A percentile compares a stretch with the other conserved stretches of the same genome.
phyloP scores from a whole-genome alignment of 2,797 vertebrate genomes.

The Lepus townsendii region DNA sequence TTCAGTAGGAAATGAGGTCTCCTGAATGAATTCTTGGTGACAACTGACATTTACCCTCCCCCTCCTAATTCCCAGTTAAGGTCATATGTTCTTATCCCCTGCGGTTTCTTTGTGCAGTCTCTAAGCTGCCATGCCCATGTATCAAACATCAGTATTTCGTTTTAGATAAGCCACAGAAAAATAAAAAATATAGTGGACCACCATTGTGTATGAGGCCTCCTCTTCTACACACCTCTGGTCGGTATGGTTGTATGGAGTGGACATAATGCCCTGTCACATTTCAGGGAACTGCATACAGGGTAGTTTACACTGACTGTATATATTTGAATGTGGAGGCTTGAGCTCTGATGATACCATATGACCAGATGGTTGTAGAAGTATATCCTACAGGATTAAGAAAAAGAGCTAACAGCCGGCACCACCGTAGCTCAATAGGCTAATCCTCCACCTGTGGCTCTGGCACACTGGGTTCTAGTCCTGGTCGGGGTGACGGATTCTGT shows the following conservation, averaged over 20 bases:
- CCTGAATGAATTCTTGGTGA: neutral
- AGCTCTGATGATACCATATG: neutral
- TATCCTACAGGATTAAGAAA: neutral
- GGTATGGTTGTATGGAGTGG: neutral
- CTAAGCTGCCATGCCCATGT: neutral
- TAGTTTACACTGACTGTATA: neutral
- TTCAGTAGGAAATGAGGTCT: neutral
- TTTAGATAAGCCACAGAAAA: conserved; percentile 11
- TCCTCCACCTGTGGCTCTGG: too few species aligned
- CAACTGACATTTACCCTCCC: neutral
- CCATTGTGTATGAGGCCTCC: too few species aligned
- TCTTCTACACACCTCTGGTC: neutral
- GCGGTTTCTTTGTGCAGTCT: neutral
- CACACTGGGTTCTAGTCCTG: too few species aligned
- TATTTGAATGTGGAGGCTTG: neutral
- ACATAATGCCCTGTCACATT: neutral
- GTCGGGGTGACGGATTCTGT: too few species aligned
- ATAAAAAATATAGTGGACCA: neutral
- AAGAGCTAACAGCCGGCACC: too few species aligned
- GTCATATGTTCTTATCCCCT: neutral
- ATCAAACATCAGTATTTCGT: neutral
- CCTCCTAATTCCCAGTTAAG: neutral
- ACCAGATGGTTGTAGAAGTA: neutral
- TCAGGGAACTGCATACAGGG: neutral
- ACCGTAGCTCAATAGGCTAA: too few species aligned